These are phyloP conservation scores for Cryptomyrus ogoouensis DNA, from an alignment of 2,113 vertebrate genomes.

Conservation along the genomic window DNA sequence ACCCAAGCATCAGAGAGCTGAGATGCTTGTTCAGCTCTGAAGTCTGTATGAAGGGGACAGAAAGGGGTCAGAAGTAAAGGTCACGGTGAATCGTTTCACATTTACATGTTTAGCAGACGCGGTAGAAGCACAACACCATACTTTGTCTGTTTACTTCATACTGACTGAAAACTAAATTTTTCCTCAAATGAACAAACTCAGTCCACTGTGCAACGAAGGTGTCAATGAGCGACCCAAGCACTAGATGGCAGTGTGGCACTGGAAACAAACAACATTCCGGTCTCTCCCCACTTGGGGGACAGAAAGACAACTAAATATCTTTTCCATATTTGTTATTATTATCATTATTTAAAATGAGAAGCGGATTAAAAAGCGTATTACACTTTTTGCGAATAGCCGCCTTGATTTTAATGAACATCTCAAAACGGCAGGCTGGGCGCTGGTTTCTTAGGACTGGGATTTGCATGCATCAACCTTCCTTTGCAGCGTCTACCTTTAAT, in stretches of 20 bases:
- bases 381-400: slow-evolving; percentile 1
- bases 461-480: neutral
- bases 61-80: neutral
- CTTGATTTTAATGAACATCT: slow-evolving; percentile 32
- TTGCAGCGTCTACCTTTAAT: neutral
- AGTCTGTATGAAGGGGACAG: slow-evolving; percentile 46
- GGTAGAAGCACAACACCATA: neutral
- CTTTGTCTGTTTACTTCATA: neutral
- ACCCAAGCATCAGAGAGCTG: slow-evolving; percentile 63
- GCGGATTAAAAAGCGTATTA: slow-evolving; percentile 35
- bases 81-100: no score
- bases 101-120: no score
- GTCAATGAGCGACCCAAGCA: neutral
- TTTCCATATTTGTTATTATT: slow-evolving; percentile 28
- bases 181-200: neutral
- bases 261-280: no score
- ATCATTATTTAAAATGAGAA: slow-evolving; percentile 34
- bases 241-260: slow-evolving; percentile 24
- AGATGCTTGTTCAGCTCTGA: slow-evolving; percentile 63
- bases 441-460: neutral
- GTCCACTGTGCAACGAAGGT: neutral
- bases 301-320: slow-evolving; percentile 9
- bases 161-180: neutral
- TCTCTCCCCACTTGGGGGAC: neutral
- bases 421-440: slow-evolving; percentile 5